Base-by-base conservation (phyloP, 2,113 vertebrate genomes). In the Dipodomys merriami region DNA sequence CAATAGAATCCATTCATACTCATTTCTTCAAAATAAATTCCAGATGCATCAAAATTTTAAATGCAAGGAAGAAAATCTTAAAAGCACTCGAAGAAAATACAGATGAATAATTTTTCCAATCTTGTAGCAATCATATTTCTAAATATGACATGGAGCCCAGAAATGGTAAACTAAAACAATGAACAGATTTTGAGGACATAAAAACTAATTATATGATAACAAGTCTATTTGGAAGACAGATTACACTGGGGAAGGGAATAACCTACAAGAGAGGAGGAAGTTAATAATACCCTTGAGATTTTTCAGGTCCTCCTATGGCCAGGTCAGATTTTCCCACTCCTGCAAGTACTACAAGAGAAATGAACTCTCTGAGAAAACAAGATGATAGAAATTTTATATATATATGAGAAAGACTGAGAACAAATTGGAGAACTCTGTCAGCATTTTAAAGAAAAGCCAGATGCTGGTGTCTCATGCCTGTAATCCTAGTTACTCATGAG, bases 11-110 rank as follows among this genome's bases (percentile, higher is more conserved):
- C 64, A 81, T 84, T n/a, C 39, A 76, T 5, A 64, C 12, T 90
- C 79, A 77, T 53, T 86, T 20, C 35, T 94, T 92, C 73, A 39
- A 79, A 94, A 92, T 86, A 90, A 79, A 87, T 76, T 74, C 49
- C 82, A 62, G 35, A 68, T 67, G 83, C 39, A 74, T n/a, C 68
- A 88, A 68, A 60, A 39, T 67, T 78, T 92, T 94, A 64, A 82
- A 88, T 33, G 16, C 16, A 49, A 91, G 85, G 60, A 90, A 25
- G 11, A 84, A 96, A 91, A 81, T 49, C 76, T 94, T 92, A 78
- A 69, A 88, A 93, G 60, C 13, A 5, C 53, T 86, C 78, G 87
- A 86, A 85, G 57, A 88, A 91, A 95, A 91, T 81, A 83, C 33
- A 22, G 15, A 12, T 67, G 87, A 90, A 65, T 27, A 57, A 83